Base-by-base conservation (phyloP, 2,888 invertebrate genomes). In the Ctena decussata region DNA sequence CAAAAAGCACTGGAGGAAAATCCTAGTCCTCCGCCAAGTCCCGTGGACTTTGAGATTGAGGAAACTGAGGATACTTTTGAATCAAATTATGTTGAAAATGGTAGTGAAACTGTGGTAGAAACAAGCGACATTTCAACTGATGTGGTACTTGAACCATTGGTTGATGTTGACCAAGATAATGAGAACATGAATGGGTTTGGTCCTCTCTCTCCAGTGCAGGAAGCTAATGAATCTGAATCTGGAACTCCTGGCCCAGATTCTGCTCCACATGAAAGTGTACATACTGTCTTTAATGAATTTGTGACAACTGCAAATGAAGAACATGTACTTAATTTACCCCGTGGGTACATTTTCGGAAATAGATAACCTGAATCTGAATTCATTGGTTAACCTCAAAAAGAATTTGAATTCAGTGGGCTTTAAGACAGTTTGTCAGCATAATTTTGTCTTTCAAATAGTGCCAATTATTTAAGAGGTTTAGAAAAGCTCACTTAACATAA, bases 201-300 rank as follows among this genome's bases (percentile, higher is more conserved):
- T 21, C 49, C 49, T 49, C 49, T 49, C 5, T 49, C 49, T 49
- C 49, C 49, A 21, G 49, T 49, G 8, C 49, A 49, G n/a, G 49
- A 49, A n/a, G 49, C 41, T 11, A 41, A 6, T 41, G 49, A 49
- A n/a, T 5, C 27, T 8, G 53, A 53, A 24, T 5, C 5, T 8
- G 65, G 35, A 18, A 15, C 65, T n/a, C 12, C 21, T 15, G n/a
- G 12, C 21, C 3, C 53, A 18, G 65, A 65, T 6, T 11, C 35
- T 35, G 35, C 32, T 32, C 21, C 32, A 11, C 11, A 32, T 32
- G 88, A 88, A 39, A 80, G 80, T 21, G 86, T 88, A 21, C 82
- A 84, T 65, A 82, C 79, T 12, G 85, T 86, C 24, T 88, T 86
- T 82, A 85, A 88, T 65, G 85, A 88, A 44, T 88, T 88, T 86